These are phyloP conservation scores for Coptodon rendalli DNA, from an alignment of 2,113 vertebrate species.

Conservation along the genomic window DNA sequence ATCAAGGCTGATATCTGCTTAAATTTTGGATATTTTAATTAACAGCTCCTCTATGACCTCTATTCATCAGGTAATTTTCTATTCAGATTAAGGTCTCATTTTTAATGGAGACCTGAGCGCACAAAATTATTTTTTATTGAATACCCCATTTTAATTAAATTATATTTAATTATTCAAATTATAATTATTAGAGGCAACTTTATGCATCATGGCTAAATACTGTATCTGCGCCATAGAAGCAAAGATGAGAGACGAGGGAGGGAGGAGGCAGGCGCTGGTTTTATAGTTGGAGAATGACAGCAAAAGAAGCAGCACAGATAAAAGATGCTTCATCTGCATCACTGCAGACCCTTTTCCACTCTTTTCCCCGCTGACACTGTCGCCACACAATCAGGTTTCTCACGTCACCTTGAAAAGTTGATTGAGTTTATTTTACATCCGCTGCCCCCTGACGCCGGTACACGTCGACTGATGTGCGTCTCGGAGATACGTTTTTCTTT, in stretches of 20 bases:
- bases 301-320: background rate
- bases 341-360: background rate
- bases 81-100: background rate
- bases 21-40: background rate
- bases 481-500: background rate
- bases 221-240: background rate
- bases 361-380: background rate
- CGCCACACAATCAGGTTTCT: conserved; percentile 5
- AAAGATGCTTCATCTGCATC: conserved; percentile 28
- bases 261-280: background rate
- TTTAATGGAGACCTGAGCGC: background rate
- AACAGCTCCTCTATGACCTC: background rate
- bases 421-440: conserved; percentile 16
- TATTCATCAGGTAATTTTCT: conserved; percentile 3
- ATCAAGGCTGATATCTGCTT: background rate
- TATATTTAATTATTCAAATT: background rate
- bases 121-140: background rate
- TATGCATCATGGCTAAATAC: background rate
- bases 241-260: background rate
- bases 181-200: background rate
- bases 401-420: conserved; percentile 47
- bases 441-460: background rate
- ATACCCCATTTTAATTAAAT: background rate
- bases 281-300: background rate
- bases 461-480: background rate